These are phyloP conservation scores for Enteromius anoplus DNA, from an alignment of 2,797 vertebrate species.

Conservation along the genomic window DNA sequence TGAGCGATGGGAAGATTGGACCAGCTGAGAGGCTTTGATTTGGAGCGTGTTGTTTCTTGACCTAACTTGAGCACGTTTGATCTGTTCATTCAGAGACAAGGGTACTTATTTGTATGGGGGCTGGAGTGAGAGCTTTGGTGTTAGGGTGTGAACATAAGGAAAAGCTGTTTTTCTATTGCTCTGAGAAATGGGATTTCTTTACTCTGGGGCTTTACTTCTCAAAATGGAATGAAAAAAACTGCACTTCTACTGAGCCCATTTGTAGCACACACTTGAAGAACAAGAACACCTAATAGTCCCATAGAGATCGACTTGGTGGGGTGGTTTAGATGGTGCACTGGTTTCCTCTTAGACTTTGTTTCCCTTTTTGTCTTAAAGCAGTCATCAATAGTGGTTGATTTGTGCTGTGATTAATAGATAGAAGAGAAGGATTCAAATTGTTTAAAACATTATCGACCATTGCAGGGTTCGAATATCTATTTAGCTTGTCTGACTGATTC, in stretches of 20 bases:
- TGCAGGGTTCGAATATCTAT: constrained; percentile 10
- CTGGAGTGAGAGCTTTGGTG: constrained; percentile 18
- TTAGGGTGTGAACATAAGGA: constrained; percentile 1
- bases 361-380: constrained; percentile 18
- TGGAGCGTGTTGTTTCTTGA: constrained; percentile 13
- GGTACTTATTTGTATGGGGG: constrained; percentile 3
- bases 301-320: background rate
- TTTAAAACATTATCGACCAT: background rate
- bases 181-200: constrained; percentile 41
- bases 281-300: background rate
- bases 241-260: constrained; percentile 33
- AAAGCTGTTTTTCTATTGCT: constrained; percentile 44
- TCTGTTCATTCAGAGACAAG: constrained; percentile 23
- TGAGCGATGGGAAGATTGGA: constrained; percentile 7
- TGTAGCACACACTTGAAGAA: background rate
- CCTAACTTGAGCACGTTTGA: constrained; percentile 5
- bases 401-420: background rate
- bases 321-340: background rate
- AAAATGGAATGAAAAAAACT: constrained; percentile 5
- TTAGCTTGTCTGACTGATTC: constrained; percentile 29
- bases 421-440: background rate
- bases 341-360: background rate
- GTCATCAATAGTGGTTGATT: constrained; percentile 10
- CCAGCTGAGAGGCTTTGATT: constrained; percentile 15
- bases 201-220: constrained; percentile 29